phyloP scores from a whole-genome alignment of 2,888 invertebrate species.

The Blastobasis adustella region DNA sequence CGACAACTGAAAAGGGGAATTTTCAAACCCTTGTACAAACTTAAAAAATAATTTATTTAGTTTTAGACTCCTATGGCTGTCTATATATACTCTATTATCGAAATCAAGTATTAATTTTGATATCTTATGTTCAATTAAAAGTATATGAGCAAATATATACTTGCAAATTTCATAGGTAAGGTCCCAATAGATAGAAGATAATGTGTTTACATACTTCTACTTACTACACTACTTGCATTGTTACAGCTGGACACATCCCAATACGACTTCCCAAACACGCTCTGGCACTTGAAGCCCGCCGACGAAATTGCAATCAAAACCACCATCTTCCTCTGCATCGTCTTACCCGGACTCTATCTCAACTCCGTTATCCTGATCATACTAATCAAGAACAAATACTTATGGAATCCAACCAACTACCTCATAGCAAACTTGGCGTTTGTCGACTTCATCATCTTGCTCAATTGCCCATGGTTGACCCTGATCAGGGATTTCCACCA shows the following conservation, averaged over 20 bases:
- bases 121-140: no score
- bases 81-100: no score
- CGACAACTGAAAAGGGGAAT: no score
- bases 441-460: conserved; percentile 78
- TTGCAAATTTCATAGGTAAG: no score
- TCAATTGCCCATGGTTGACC: conserved; percentile 85
- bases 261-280: conserved; percentile 74
- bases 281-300: conserved; percentile 78
- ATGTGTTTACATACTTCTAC: no score
- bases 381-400: conserved; percentile 75
- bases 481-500: conserved; percentile 84
- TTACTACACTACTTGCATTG: neutral
- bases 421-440: conserved; percentile 84
- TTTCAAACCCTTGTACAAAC: no score
- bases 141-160: no score
- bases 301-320: conserved; percentile 78
- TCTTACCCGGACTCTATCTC: conserved; percentile 78
- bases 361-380: conserved; percentile 80
- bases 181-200: no score
- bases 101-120: no score
- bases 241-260: conserved; percentile 57
- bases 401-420: conserved; percentile 82
- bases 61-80: no score
- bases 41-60: no score
- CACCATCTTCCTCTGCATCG: conserved; percentile 74